Evolutionary conservation across 2,888 invertebrate species (phyloP).

Genomic region (Pterobdella sp.): DNA sequence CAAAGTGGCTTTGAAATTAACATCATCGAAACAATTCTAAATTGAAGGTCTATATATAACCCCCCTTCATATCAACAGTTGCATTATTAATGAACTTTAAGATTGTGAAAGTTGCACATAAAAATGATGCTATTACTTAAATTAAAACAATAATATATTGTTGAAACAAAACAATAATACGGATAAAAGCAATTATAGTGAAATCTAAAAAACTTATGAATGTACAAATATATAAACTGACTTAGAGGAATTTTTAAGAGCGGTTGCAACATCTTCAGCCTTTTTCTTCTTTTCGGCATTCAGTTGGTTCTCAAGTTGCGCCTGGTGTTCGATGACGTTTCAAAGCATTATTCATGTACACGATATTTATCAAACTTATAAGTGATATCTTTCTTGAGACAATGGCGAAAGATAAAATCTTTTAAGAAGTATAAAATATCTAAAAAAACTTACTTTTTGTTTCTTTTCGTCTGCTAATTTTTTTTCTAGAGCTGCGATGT

Average conservation of each 20-base stretch:
- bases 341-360: too few relatives aligned
- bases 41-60: too few relatives aligned
- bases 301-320: constrained; percentile 67
- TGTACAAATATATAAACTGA: not conserved
- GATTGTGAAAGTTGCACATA: not conserved
- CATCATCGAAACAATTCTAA: too few relatives aligned
- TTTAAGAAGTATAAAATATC: too few relatives aligned
- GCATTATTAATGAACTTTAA: too few relatives aligned
- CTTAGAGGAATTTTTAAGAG: constrained; percentile 56
- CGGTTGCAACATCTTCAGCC: constrained; percentile 58
- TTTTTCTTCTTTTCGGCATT: constrained; percentile 72
- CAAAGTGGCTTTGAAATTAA: too few relatives aligned
- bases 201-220: not conserved
- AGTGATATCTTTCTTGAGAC: too few relatives aligned
- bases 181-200: not conserved
- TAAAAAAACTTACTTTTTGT: constrained; percentile 50
- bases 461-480: constrained; percentile 77
- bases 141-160: not conserved
- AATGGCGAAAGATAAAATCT: too few relatives aligned
- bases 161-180: too few relatives aligned
- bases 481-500: constrained; percentile 67
- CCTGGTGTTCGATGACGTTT: constrained; percentile 56
- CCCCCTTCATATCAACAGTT: too few relatives aligned
- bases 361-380: too few relatives aligned
- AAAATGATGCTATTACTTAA: not conserved